phyloP scores from a whole-genome alignment of 2,113 vertebrate genomes.

The Hipposideros armiger region DNA sequence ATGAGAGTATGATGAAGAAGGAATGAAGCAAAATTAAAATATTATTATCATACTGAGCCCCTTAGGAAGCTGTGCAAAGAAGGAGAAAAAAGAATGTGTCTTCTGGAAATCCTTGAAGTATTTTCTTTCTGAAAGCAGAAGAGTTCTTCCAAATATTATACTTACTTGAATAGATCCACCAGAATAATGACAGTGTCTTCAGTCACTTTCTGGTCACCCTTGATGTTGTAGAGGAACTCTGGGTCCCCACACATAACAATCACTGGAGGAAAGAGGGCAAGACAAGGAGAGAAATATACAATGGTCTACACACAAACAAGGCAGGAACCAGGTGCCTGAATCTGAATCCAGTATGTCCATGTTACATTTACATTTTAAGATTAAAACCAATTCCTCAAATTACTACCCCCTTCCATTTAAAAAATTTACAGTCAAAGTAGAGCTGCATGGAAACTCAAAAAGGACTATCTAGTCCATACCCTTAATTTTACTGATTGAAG shows the following conservation, averaged over 20 bases:
- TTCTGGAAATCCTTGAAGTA: background rate
- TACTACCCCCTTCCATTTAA: background rate
- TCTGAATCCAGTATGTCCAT: background rate
- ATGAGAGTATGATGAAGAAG: background rate
- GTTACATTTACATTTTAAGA: background rate
- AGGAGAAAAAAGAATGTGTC: background rate
- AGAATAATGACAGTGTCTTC: slow-evolving; percentile 92
- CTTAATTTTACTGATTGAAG: slow-evolving; percentile 6
- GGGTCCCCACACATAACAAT: slow-evolving; percentile 92
- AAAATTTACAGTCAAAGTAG: background rate
- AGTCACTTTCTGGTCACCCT: slow-evolving; percentile 67
- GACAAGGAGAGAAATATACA: background rate
- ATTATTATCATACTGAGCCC: background rate
- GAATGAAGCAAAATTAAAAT: background rate
- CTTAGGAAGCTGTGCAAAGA: background rate
- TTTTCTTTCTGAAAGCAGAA: slow-evolving; percentile 57
- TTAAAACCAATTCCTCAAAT: background rate
- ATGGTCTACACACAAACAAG: background rate
- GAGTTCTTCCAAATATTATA: slow-evolving; percentile 35
- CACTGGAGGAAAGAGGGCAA: slow-evolving; percentile 87
- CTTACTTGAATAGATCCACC: slow-evolving; percentile 96
- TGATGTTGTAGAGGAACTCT: slow-evolving; percentile 81
- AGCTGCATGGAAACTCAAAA: background rate
- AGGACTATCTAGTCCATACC: background rate
- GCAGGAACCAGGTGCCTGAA: background rate